phyloP scores from a whole-genome alignment of 2,888 invertebrate species.

The Eupsilia transversa region DNA sequence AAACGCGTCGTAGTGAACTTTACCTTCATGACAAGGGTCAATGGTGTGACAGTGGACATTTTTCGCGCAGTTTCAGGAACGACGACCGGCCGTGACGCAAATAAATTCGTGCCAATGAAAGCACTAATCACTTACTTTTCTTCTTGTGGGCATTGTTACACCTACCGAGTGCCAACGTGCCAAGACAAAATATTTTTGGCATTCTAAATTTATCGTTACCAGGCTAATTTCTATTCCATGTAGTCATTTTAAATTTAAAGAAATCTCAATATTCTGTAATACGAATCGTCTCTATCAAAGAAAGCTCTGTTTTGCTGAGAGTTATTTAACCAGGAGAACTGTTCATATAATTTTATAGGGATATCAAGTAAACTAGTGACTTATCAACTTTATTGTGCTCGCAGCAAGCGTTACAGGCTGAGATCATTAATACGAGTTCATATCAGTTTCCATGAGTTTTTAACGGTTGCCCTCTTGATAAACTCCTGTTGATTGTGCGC shows the following conservation, averaged over 20 bases:
- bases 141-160: conserved; percentile 68
- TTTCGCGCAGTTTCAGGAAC: conserved; percentile 80
- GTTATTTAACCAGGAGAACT: background rate
- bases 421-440: conserved; percentile 69
- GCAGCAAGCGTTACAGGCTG: conserved; percentile 66
- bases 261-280: background rate
- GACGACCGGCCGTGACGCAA: conserved; percentile 84
- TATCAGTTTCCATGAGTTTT: conserved; percentile 81
- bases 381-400: conserved; percentile 53
- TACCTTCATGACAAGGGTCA: conserved; percentile 77
- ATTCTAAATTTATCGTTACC: conserved; percentile 70
- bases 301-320: background rate
- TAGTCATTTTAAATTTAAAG: conserved; percentile 16
- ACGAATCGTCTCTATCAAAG: background rate
- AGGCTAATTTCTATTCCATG: conserved; percentile 62
- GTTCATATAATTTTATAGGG: background rate
- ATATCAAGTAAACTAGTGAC: conserved; percentile 18
- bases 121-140: conserved; percentile 70
- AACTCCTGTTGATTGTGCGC: conserved; percentile 78
- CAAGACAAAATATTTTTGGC: conserved; percentile 76
- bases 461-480: conserved; percentile 82
- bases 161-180: conserved; percentile 71
- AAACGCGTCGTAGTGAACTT: conserved; percentile 64
- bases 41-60: conserved; percentile 74
- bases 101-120: conserved; percentile 74